Evolutionary conservation across 1,140 invertebrate species (phyloP), one percentile per base, ranked within the genome.

Genomic region (Drosophila trapezifrons): DNA sequence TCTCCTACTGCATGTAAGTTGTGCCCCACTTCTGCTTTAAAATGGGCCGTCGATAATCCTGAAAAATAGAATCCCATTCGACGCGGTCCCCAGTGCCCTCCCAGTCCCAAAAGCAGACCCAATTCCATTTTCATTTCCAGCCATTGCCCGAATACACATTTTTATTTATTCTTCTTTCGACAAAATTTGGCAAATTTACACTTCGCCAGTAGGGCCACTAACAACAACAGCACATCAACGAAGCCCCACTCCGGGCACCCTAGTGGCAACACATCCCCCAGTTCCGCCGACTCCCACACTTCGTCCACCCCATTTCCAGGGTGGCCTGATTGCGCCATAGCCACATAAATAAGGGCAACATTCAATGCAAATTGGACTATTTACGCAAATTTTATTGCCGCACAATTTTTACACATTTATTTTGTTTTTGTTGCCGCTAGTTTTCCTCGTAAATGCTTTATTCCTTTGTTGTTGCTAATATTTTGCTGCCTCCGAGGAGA

Each of bases 351-450:
- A 87, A 87, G 67, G 74, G 84, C 76, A 80, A 64, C 73, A 89
- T 87, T 87, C 84, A 87, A 87, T 87, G 84, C 84, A 87, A 87
- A 87, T 87, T 87, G 84, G 84, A 84, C 80, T 89, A 87, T 89
- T 87, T 87, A 87, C 84, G 84, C 84, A 87, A 87, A 87, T 87
- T 87, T 89, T 87, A 87, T 87, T 87, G 80, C 85, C 85, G 59
- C 70, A 80, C 77, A 75, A 84, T 89, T 90, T 87, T 87, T 89
- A 84, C 71, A 71, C 66, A 87, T 83, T 84, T 87, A 78, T 89
- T 71, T 84, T 73, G 58, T 70, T 87, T 73, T 82, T 87, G 40
- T 78, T 83, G 66, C 42, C 49, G 47, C 59, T 79, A 62, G 63
- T 76, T 71, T 69, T 66, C 45, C 62, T 45, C 29, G 52, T 52